These are phyloP conservation scores for Platalea minor DNA, from an alignment of 2,797 vertebrate species.

Conservation along the genomic window DNA sequence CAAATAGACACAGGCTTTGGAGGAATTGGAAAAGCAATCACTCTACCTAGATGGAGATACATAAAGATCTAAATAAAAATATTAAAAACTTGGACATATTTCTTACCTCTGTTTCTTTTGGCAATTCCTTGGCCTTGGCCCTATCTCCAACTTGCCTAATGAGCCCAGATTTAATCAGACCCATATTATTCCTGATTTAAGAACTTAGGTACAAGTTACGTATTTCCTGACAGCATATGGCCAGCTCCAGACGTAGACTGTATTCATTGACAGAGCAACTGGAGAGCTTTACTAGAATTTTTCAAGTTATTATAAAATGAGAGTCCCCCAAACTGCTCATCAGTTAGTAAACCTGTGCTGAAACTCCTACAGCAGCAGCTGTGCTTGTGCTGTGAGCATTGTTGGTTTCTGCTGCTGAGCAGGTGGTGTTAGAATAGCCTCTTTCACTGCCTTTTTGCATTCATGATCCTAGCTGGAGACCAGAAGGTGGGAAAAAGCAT, in stretches of 20 bases:
- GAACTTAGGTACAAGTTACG: background rate
- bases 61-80: background rate
- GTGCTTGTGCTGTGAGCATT: background rate
- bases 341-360: background rate
- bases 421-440: background rate
- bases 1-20: background rate
- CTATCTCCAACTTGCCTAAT: background rate
- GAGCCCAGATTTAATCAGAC: background rate
- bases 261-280: background rate
- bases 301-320: background rate
- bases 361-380: background rate
- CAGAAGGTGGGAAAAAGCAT: background rate
- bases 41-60: background rate
- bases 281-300: background rate
- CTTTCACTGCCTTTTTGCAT: background rate
- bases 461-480: background rate
- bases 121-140: background rate
- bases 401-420: background rate
- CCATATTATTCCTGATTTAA: background rate
- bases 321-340: background rate
- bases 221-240: background rate
- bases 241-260: background rate
- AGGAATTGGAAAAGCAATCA: background rate
- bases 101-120: background rate
- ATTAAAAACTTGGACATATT: background rate